Evolutionary conservation across 2,113 vertebrate species (phyloP), one percentile per base, ranked within the genome.

Genomic region (Parus major): DNA sequence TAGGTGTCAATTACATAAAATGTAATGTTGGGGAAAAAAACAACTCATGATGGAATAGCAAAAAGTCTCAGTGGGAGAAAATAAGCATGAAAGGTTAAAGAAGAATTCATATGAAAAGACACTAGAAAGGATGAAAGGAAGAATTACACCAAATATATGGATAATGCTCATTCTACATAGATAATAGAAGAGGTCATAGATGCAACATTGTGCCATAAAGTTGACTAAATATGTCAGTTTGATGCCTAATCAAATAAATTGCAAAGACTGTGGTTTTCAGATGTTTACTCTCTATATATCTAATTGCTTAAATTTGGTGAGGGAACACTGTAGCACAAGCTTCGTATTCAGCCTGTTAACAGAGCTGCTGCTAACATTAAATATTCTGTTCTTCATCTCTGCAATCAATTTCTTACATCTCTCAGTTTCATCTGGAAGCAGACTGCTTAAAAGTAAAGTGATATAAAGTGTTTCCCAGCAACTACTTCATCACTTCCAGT

Each of bases 401-500:
- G 57, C 44, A 96, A 96, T 85, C 33, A 80, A 91, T 94, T 96
- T 77, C 65, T 91, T 96, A 88, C 84, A 93, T 95, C 85, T 92
- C 86, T 91, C 52, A 3, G 39, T 94, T 97, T 96, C 65, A 70
- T 76, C 65, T 63, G 64, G 56, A 94, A 72, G 63, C 10, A n/a
- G 64, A 90, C 85, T 92, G 66, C 76, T 96, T 93, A 88, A 97
- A 93, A 60, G 35, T 88, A 80, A 95, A 95, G 66, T 86, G 57
- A 95, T 96, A 97, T 89, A 90, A 97, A 97, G 65, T 90, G 73
- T 69, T 96, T 97, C 70, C 84, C 88, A 94, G 91, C 69, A 97
- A 96, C 44, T 82, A 78, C 60, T 80, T 25, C 80, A 96, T 94
- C 88, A 95, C 25, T 96, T 97, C 73, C 41, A 71, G 63, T 93